Percentiles rank a stretch among this genome's conserved stretches.
phyloP scores from a whole-genome alignment of 2,797 vertebrate genomes.

The Microtus obscurus region DNA sequence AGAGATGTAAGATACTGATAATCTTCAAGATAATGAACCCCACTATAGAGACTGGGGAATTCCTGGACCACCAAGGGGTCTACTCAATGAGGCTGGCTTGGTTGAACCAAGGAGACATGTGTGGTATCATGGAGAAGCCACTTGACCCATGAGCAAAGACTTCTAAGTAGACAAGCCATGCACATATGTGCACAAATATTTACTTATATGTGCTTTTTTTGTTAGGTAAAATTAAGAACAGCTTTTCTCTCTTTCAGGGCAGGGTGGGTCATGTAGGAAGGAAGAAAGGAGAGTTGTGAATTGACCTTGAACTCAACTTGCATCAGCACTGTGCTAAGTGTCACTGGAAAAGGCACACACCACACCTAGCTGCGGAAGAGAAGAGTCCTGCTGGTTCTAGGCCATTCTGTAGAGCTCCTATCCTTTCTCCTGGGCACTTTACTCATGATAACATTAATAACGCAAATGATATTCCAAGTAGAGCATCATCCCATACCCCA shows the following conservation, averaged over 20 bases:
- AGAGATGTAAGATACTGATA: background rate
- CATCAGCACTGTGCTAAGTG: background rate
- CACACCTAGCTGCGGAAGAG: background rate
- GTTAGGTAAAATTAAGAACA: background rate
- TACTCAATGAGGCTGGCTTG: background rate
- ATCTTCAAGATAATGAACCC: background rate
- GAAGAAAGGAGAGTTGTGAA: background rate
- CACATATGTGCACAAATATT: background rate
- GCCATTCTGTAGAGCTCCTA: background rate
- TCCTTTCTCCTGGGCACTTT: background rate
- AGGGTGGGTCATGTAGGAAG: background rate
- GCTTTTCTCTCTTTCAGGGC: background rate
- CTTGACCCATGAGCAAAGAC: background rate
- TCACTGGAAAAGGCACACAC: background rate
- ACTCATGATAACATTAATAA: background rate
- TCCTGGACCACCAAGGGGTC: background rate
- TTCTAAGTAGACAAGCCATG: background rate
- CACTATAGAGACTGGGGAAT: background rate
- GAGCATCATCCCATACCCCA: background rate
- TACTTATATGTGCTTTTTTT: background rate
- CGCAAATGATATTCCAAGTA: background rate
- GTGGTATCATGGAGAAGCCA: background rate
- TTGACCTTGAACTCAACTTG: background rate
- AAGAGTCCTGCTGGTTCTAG: background rate
- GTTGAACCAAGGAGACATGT: background rate